phyloP scores from a whole-genome alignment of 2,113 vertebrate species.

The Tamias sibiricus region DNA sequence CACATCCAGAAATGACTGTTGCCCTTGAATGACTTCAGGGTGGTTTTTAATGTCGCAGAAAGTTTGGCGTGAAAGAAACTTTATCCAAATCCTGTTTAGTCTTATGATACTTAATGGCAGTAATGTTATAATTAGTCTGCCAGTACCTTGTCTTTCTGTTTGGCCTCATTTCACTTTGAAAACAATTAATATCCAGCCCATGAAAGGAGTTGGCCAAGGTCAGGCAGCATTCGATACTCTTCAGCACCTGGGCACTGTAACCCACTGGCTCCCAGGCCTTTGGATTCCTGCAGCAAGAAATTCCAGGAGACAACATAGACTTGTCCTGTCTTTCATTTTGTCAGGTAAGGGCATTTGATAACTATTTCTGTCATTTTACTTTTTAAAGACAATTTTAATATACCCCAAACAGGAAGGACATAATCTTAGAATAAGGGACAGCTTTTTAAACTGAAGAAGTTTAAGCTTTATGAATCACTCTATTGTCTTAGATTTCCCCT shows the following conservation, averaged over 20 bases:
- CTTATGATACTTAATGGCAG: neutral
- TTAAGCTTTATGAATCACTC: neutral
- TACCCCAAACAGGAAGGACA: neutral
- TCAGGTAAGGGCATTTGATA: neutral
- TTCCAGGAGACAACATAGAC: neutral
- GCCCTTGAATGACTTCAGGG: constrained; percentile 26
- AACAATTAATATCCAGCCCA: neutral
- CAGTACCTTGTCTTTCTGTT: constrained; percentile 34
- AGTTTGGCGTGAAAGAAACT: constrained; percentile 26
- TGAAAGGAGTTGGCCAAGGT: neutral
- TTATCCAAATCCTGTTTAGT: neutral
- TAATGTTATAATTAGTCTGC: neutral
- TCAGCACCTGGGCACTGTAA: neutral
- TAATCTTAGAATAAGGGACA: neutral
- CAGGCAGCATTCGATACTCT: neutral
- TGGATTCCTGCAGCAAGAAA: neutral
- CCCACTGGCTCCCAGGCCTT: neutral
- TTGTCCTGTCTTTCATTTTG: neutral
- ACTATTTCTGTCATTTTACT: neutral
- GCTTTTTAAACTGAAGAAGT: neutral
- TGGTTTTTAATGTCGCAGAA: constrained; percentile 51
- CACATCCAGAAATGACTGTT: constrained; percentile 38
- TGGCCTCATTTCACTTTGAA: constrained; percentile 62
- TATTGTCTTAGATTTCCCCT: neutral
- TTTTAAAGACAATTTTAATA: neutral